phyloP scores from a whole-genome alignment of 2,113 vertebrate genomes.

The Ascaphus truei region DNA sequence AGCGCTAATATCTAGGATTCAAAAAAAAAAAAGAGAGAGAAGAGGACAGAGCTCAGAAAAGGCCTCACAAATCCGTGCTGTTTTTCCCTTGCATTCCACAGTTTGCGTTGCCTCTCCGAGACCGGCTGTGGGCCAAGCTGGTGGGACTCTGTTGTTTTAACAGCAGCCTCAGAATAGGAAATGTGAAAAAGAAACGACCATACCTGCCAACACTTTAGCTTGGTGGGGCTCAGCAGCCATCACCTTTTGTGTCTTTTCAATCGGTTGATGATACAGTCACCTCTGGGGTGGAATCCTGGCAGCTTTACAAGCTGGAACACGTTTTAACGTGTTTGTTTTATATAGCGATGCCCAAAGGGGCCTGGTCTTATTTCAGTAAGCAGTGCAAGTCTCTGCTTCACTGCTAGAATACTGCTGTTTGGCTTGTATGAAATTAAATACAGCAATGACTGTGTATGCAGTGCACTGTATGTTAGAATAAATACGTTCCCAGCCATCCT shows the following conservation, averaged over 20 bases:
- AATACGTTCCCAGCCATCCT: not conserved
- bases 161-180: conserved; percentile 31
- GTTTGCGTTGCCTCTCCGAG: conserved; percentile 21
- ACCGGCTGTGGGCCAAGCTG: conserved; percentile 9
- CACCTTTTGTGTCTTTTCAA: not conserved
- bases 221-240: conserved; percentile 1
- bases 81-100: conserved; percentile 16
- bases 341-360: not conserved
- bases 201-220: conserved; percentile 17
- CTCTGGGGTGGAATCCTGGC: conserved; percentile 18
- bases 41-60: not conserved
- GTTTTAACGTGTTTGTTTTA: conserved; percentile 13
- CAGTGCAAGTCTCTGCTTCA: not conserved
- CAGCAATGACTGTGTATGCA: not conserved
- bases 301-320: not conserved
- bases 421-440: not conserved
- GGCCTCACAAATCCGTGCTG: not conserved
- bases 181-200: not conserved
- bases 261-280: not conserved
- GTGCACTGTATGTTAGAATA: not conserved
- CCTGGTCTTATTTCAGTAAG: not conserved
- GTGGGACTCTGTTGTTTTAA: conserved; percentile 32
- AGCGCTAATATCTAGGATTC: not conserved
- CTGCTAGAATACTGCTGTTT: not conserved
- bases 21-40: not conserved